Evolutionary conservation across 2,797 vertebrate species (phyloP).

Genomic region (Lacerta bilineata): DNA sequence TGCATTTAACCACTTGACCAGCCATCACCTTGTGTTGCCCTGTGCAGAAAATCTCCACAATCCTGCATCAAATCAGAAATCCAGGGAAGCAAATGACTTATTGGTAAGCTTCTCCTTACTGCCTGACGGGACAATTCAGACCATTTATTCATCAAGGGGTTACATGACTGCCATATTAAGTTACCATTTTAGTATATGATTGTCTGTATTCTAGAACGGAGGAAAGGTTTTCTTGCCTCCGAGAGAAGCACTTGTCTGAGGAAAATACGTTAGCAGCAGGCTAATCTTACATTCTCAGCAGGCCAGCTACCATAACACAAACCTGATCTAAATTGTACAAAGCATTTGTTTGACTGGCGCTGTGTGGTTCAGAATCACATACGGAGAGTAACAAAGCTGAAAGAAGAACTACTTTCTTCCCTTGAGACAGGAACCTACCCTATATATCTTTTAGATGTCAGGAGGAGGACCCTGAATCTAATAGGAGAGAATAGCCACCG

Average conservation of each 20-base stretch:
- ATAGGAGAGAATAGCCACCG: background rate
- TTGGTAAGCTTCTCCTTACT: background rate
- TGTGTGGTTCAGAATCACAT: background rate
- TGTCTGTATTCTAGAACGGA: background rate
- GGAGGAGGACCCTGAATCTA: background rate
- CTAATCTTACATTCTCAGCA: constrained; percentile 9
- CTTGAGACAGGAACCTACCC: background rate
- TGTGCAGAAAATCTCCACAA: background rate
- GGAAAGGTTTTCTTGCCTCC: background rate
- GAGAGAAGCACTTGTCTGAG: background rate
- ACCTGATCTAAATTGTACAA: background rate
- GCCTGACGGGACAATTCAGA: background rate
- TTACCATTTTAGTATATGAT: background rate
- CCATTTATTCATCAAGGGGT: background rate
- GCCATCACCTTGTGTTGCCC: background rate
- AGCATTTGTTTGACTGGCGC: background rate
- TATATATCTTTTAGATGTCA: background rate
- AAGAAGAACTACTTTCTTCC: background rate
- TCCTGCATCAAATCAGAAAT: background rate
- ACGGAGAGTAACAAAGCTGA: background rate
- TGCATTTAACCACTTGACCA: background rate
- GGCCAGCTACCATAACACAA: background rate
- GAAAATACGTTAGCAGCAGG: background rate
- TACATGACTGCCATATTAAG: background rate
- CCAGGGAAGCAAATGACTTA: background rate